A percentile compares a stretch with the other conserved stretches of the same genome.
Evolutionary conservation across 2,797 vertebrate genomes (phyloP).

Genomic region (Bovichtus diacanthus): DNA sequence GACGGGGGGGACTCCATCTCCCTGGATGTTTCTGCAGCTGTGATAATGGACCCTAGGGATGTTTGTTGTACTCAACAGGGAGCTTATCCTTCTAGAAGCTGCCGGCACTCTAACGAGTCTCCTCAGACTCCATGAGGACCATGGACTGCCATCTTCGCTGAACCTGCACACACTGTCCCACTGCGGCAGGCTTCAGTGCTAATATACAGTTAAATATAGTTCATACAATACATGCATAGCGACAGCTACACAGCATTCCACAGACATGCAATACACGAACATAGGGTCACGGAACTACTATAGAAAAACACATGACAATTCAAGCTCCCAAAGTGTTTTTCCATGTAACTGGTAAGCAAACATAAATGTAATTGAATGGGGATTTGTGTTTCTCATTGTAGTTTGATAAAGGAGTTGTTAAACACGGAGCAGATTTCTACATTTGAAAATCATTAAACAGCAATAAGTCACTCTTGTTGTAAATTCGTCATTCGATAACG

Average conservation of each 20-base stretch:
- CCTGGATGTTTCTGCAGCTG: slow-evolving; percentile 10
- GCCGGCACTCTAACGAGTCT: slow-evolving; percentile 47
- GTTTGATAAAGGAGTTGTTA: slow-evolving; percentile 13
- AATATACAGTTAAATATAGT: slow-evolving; percentile 30
- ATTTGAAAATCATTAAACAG: slow-evolving; percentile 10
- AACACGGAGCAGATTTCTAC: not conserved
- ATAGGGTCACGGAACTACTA: not conserved
- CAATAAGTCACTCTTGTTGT: slow-evolving; percentile 16
- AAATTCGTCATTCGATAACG: slow-evolving; percentile 11
- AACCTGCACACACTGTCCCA: slow-evolving; percentile 34
- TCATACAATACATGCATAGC: not conserved
- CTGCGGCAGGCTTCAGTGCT: slow-evolving; percentile 15
- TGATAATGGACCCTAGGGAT: slow-evolving; percentile 16
- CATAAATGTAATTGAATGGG: slow-evolving; percentile 1
- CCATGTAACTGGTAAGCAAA: slow-evolving; percentile 11
- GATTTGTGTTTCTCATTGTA: not conserved
- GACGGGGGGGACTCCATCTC: not conserved
- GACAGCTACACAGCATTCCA: slow-evolving; percentile 8
- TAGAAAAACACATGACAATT: slow-evolving; percentile 4
- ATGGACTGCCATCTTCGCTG: slow-evolving; percentile 12
- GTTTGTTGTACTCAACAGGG: slow-evolving; percentile 5
- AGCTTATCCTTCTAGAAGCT: slow-evolving; percentile 8
- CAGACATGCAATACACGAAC: not conserved
- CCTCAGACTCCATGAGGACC: slow-evolving; percentile 22
- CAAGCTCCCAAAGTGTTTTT: slow-evolving; percentile 15